Evolutionary conservation across 2,797 vertebrate genomes (phyloP).

Genomic region (Strix occidentalis): DNA sequence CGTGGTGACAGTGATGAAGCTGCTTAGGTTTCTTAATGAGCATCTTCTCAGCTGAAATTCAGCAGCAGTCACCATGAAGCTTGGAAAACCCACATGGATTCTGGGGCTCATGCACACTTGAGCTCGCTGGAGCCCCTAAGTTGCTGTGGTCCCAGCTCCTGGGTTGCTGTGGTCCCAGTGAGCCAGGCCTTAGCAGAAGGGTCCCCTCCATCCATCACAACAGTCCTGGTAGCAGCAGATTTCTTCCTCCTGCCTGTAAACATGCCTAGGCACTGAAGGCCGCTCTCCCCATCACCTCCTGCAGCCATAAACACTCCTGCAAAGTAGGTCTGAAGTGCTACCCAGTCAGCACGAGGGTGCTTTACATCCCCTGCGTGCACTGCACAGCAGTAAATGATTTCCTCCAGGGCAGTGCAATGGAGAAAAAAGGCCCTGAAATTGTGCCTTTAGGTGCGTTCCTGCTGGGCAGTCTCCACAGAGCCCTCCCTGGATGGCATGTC

Average conservation of each 20-base stretch:
- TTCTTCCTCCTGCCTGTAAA: background rate
- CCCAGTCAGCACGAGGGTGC: background rate
- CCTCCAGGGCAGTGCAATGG: background rate
- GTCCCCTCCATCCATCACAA: background rate
- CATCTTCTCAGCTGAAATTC: background rate
- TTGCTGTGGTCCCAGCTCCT: background rate
- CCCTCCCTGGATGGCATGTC: background rate
- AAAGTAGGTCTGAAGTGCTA: background rate
- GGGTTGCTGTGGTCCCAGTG: background rate
- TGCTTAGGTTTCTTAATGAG: background rate
- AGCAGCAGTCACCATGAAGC: background rate
- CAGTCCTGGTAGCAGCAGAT: background rate
- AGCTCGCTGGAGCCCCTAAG: background rate
- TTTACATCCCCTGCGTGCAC: background rate
- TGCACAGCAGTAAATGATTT: background rate
- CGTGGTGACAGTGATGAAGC: accelerated
- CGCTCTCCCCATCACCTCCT: background rate
- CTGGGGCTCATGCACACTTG: background rate
- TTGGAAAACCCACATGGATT: background rate
- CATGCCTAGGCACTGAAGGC: accelerated
- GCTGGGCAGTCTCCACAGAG: background rate
- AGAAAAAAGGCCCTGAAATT: no score
- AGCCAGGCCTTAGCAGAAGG: background rate
- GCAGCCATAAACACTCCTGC: background rate
- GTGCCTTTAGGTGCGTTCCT: no score